A percentile compares a stretch with the other conserved stretches of the same genome.
Conservation (phyloP, 1,140 invertebrate species). For the Zaprionus africanus region DNA sequence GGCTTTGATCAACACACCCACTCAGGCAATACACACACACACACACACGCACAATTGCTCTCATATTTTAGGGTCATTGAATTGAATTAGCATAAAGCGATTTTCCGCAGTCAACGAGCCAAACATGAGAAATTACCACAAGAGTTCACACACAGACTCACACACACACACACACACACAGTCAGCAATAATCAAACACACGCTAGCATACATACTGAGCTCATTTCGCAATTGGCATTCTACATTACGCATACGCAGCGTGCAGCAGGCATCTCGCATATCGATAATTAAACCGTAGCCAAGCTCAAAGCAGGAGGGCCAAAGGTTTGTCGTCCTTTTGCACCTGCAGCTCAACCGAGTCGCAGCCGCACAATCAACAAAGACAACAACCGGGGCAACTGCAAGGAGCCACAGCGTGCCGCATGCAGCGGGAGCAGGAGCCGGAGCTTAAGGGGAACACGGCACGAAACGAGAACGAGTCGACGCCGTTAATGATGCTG, state of each 20-base stretch:
- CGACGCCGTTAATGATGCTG: conserved; percentile 47
- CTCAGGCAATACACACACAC: conserved; percentile 8
- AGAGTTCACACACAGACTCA: conserved; percentile 10
- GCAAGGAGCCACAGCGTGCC: conserved; percentile 13
- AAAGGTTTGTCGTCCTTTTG: background rate
- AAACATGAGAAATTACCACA: conserved; percentile 55
- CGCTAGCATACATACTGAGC: background rate
- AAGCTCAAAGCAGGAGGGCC: conserved; percentile 8
- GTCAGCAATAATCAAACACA: background rate
- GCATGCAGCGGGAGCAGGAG: no score
- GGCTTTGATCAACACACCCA: conserved; percentile 48
- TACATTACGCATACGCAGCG: conserved; percentile 34
- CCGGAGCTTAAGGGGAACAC: background rate
- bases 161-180: background rate
- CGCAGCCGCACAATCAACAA: conserved; percentile 52
- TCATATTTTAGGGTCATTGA: conserved; percentile 35
- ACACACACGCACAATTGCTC: conserved; percentile 19
- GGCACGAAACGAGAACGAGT: background rate
- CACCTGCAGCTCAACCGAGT: conserved; percentile 1
- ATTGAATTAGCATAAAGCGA: conserved; percentile 69
- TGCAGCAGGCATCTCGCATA: conserved; percentile 11
- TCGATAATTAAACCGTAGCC: conserved; percentile 21
- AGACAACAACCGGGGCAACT: conserved; percentile 43
- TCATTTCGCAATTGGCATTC: background rate
- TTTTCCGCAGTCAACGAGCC: conserved; percentile 51